Percentiles rank a stretch among this genome's conserved stretches.
phyloP scores from a whole-genome alignment of 1,140 invertebrate species.

The Danaus plexippus region DNA sequence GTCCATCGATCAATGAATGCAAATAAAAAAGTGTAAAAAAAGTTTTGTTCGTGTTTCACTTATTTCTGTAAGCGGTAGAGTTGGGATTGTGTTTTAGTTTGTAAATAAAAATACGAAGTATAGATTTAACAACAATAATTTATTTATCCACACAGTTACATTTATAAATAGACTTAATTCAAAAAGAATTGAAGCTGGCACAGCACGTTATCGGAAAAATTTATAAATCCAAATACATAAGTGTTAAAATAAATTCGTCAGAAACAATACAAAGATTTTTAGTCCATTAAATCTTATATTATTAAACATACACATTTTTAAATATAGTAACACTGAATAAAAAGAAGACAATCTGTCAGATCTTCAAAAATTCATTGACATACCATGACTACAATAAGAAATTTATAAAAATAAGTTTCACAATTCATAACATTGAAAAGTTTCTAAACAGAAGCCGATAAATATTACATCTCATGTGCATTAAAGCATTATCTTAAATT shows the following conservation, averaged over 20 bases:
- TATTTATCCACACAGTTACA: conserved; percentile 58
- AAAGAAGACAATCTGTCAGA: too few species aligned
- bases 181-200: conserved; percentile 56
- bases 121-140: conserved; percentile 62
- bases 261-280: conserved; percentile 7
- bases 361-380: too few species aligned
- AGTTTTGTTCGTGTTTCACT: not conserved
- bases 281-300: too few species aligned
- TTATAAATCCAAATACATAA: conserved; percentile 8
- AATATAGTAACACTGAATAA: too few species aligned
- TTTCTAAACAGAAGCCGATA: too few species aligned
- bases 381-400: conserved; percentile 1
- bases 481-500: too few species aligned
- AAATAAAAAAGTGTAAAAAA: conserved; percentile 20
- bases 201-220: conserved; percentile 33
- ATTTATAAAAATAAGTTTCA: conserved; percentile 7
- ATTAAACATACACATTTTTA: too few species aligned
- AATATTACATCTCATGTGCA: too few species aligned
- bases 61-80: too few species aligned
- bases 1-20: conserved; percentile 19
- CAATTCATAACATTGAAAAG: not conserved
- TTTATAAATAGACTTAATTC: conserved; percentile 36
- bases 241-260: conserved; percentile 8
- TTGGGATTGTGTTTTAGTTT: too few species aligned
- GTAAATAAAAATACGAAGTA: conserved; percentile 6